phyloP scores from a whole-genome alignment of 2,113 vertebrate species.

The Myxocyprinus asiaticus region DNA sequence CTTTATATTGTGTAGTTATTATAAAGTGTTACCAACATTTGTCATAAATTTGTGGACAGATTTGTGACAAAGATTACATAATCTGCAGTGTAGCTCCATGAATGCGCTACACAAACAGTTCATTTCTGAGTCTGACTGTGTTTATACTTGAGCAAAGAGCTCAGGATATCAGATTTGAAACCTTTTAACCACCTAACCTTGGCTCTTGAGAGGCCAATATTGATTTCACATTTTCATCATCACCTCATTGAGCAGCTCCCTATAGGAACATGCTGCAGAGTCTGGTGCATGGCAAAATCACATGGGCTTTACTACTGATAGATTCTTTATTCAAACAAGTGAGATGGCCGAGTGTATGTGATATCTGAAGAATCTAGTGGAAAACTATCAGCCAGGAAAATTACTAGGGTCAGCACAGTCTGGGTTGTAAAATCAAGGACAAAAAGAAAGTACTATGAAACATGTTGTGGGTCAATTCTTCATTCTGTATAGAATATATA shows the following conservation, averaged over 20 bases:
- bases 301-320: neutral
- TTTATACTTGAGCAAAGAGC: neutral
- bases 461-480: too few species aligned
- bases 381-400: neutral
- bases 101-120: conserved; percentile 4
- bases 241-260: conserved; percentile 11
- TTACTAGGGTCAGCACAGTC: neutral
- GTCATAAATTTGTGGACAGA: too few species aligned
- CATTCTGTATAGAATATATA: too few species aligned
- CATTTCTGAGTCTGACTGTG: too few species aligned
- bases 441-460: neutral
- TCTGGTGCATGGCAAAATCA: neutral
- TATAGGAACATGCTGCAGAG: neutral
- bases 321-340: conserved; percentile 8
- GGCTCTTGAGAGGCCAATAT: neutral
- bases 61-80: too few species aligned
- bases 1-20: too few species aligned
- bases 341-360: neutral
- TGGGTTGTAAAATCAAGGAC: too few species aligned
- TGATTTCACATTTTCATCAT: conserved; percentile 8
- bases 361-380: neutral
- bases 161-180: neutral
- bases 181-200: neutral
- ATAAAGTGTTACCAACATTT: too few species aligned
- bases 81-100: too few species aligned